Evolutionary conservation across 1,140 invertebrate species (phyloP), one percentile per base, ranked within the genome.

Genomic region (Lepidotrigona ventralis): DNA sequence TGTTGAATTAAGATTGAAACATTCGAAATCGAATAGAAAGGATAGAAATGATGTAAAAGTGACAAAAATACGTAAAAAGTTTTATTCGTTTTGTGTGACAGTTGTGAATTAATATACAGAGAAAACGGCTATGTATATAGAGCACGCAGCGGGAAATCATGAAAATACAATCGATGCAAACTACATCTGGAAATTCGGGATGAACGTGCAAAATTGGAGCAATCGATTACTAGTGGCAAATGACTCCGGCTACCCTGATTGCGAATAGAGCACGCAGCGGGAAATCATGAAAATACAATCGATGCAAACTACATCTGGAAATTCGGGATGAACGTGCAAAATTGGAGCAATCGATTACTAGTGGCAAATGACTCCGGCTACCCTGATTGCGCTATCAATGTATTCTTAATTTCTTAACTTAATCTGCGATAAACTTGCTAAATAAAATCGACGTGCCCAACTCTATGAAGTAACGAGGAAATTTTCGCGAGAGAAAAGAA

Each of bases 331-430:
- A 26, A n/a, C 74, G 9, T 33, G 46, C 19, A 78, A 58, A 78
- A 78, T 83, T 39, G 46, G 66, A 78, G 46, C 54, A 78, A 83
- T 78, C 81, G 66, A 63, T 69, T 23, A 8, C 33, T 23, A 29
- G 15, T 53, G 4, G 39, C 19, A 78, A 83, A 63, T 58, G 56
- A 53, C 70, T 60, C 33, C 64, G 56, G 26, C 26, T 58, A 33
- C 23, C 21, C 19, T 53, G 73, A 70, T 77, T 53, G 19, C 19
- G 14, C 14, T 33, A 51, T 63, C 8, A 78, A 58, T 46, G 33
- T 26, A 3, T 33, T 33, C 33, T 33, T 33, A 33, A 33, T 33
- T 33, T 33, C 33, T 3, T 33, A 33, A 77, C 77, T 77, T 51
- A 46, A 60, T 69, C 33, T 58, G 17, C 63, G 0, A 56, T 53